phyloP scores from a whole-genome alignment of 2,113 vertebrate genomes.

The Rhipidura dahli region DNA sequence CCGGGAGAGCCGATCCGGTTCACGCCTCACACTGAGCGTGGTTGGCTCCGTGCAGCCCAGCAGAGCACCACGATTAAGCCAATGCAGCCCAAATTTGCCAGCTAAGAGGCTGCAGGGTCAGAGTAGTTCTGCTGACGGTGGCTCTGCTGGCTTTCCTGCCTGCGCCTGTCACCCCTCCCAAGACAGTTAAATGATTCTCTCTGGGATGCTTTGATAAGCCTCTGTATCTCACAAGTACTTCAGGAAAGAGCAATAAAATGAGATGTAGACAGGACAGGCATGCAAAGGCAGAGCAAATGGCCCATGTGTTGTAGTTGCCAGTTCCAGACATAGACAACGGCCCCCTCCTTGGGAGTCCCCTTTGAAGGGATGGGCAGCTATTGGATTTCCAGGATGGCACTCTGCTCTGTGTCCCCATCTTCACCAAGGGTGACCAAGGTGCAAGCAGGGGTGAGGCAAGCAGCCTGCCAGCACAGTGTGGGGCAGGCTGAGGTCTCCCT shows the following conservation, averaged over 20 bases:
- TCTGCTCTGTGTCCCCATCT: background rate
- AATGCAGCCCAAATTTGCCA: background rate
- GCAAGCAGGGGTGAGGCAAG: background rate
- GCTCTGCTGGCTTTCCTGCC: rapidly evolving
- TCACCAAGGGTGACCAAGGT: rapidly evolving
- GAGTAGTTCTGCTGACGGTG: rapidly evolving
- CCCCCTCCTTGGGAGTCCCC: background rate
- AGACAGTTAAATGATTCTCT: background rate
- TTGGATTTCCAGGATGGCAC: background rate
- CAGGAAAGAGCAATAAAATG: background rate
- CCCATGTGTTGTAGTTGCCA: rapidly evolving
- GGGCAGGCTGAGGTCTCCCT: background rate
- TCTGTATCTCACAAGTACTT: background rate
- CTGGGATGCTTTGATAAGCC: background rate
- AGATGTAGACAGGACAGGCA: background rate
- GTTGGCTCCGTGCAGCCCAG: background rate
- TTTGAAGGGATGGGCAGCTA: background rate
- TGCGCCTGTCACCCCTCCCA: rapidly evolving
- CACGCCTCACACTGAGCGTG: rapidly evolving
- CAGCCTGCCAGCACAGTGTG: rapidly evolving
- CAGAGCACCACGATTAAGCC: rapidly evolving
- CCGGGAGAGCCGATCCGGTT: rapidly evolving
- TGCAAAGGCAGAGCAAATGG: background rate
- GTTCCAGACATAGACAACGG: background rate
- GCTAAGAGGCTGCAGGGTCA: background rate